Evolutionary conservation across 2,797 vertebrate genomes (phyloP).

Genomic region (Phataginus tricuspis): DNA sequence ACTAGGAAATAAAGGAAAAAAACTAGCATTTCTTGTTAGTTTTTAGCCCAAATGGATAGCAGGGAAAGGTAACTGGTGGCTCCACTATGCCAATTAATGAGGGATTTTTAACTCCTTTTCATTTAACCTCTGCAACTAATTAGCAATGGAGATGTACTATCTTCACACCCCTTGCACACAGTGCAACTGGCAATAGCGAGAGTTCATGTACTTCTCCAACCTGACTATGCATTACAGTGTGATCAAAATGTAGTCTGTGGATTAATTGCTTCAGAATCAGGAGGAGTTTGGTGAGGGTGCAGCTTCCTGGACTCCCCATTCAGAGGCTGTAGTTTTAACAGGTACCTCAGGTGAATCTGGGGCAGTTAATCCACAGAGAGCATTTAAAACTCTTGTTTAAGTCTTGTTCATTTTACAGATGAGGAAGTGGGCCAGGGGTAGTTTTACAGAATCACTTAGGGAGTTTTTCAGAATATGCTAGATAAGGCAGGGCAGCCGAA

Average conservation of each 20-base stretch:
- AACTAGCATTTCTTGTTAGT: background rate
- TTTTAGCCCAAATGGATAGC: background rate
- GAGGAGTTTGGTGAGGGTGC: fast-evolving
- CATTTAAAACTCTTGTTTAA: background rate
- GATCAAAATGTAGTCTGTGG: background rate
- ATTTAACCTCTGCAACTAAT: background rate
- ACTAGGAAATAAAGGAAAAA: background rate
- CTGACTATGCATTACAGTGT: background rate
- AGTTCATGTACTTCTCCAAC: background rate
- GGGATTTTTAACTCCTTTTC: background rate
- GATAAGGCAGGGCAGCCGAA: background rate
- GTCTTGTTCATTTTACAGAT: background rate
- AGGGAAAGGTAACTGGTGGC: background rate
- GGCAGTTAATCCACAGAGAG: background rate
- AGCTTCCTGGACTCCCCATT: background rate
- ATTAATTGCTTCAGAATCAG: background rate
- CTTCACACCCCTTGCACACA: background rate
- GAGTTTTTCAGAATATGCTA: background rate
- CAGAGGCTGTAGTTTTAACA: background rate
- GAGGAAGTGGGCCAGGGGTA: background rate
- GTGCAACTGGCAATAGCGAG: background rate
- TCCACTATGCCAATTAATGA: background rate
- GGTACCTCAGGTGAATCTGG: background rate
- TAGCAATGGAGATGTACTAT: background rate
- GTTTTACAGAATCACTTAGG: background rate